Base-by-base conservation (phyloP, 2,888 invertebrate species). In the Amphipyra tragopoginis region DNA sequence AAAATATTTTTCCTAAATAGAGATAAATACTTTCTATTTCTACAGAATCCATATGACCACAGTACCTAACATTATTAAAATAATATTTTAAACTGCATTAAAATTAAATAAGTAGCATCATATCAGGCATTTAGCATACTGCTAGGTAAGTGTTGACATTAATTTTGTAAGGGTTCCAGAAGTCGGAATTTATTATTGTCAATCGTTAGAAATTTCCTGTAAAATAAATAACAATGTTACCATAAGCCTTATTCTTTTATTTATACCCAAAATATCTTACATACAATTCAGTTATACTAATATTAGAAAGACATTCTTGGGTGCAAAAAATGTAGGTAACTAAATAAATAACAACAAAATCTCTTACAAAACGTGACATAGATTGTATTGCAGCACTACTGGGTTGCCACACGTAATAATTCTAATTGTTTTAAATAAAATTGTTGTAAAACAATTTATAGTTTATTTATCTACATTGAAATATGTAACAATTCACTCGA, bases 141-240 rank as follows among this genome's bases (percentile, higher is more conserved):
- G 86, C 87, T 93, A 93, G 90, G 75, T 93, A 94, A 93, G 90
- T 92, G 93, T 93, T 94, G 90, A 93, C 87, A 89, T 92, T 92
- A 89, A 90, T 93, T 93, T 94, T 93, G 85, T 92, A 93, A 93
- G 86, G 85, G 88, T 92, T 91, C 92, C 91, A 86, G 66, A 73
- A 82, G 89, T 88, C 85, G 89, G 90, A 89, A 90, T 91, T 89
- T 90, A 91, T 89, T 90, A 92, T 91, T 90, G 93, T 93, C 90
- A 93, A 93, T 91, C 91, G 92, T 94, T 94, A 93, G 93, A 88
- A 85, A 85, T 90, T 90, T 93, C 92, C 91, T 92, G 92, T 93
- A 93, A 93, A 93, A 89, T 92, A 93, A 94, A 93, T 92, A 90
- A 91, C 90, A 93, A 93, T 94, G 94, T 94, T 94, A 94, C 93